A percentile compares a stretch with the other conserved stretches of the same genome.
Conservation (phyloP, 2,113 vertebrate genomes). For the Athene noctua region DNA sequence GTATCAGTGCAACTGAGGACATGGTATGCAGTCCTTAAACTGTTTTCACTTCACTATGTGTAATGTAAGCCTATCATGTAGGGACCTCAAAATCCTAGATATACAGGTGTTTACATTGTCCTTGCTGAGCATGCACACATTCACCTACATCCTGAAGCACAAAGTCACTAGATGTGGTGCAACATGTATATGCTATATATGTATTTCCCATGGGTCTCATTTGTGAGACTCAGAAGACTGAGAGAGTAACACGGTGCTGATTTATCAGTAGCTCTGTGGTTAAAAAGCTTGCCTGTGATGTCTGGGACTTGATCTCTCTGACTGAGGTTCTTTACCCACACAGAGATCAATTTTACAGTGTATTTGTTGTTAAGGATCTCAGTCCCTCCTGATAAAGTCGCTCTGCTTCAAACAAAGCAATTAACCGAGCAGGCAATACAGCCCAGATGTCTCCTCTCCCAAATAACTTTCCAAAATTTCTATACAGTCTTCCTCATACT, state of each 20-base stretch:
- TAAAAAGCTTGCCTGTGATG: neutral
- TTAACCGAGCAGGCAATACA: neutral
- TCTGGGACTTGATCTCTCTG: neutral
- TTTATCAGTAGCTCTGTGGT: neutral
- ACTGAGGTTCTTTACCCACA: neutral
- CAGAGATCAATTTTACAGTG: neutral
- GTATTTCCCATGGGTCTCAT: neutral
- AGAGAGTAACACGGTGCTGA: neutral
- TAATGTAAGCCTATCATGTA: neutral
- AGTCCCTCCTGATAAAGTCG: neutral
- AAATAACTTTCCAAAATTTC: neutral
- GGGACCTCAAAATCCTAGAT: neutral
- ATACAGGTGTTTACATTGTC: neutral
- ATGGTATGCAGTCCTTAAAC: neutral
- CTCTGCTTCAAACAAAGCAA: neutral
- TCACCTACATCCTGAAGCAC: neutral
- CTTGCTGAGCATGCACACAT: neutral
- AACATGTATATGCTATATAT: neutral
- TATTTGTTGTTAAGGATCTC: neutral
- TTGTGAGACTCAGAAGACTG: neutral
- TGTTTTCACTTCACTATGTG: neutral
- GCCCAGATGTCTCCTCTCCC: neutral
- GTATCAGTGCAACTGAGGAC: neutral
- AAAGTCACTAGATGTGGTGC: neutral
- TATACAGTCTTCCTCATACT: neutral